Evolutionary conservation across 1,140 invertebrate genomes (phyloP).

Genomic region (Galendromus occidentalis): DNA sequence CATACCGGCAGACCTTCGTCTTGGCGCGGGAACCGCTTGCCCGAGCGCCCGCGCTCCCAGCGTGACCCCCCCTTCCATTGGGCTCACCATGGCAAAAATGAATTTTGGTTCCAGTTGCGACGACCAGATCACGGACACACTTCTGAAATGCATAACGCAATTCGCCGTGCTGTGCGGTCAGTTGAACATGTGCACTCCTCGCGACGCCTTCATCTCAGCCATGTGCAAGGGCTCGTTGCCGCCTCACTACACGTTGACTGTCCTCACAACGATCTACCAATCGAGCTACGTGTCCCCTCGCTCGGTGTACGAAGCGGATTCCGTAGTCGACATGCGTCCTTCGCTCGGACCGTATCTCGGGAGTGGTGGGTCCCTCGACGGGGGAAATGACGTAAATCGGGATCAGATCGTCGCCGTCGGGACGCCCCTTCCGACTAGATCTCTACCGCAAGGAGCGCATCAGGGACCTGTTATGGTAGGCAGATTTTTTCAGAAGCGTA

Average conservation of each 20-base stretch:
- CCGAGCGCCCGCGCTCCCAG: too few relatives aligned
- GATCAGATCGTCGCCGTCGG: slow-evolving; percentile 79
- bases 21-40: too few relatives aligned
- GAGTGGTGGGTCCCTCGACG: slow-evolving; percentile 16
- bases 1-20: too few relatives aligned
- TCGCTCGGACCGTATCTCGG: slow-evolving; percentile 18
- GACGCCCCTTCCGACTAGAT: slow-evolving; percentile 64
- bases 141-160: slow-evolving; percentile 71
- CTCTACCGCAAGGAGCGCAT: slow-evolving; percentile 44
- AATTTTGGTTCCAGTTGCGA: slow-evolving; percentile 46
- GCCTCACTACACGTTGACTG: slow-evolving; percentile 75
- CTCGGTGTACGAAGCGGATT: slow-evolving; percentile 10
- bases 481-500: slow-evolving; percentile 12
- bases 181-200: slow-evolving; percentile 45
- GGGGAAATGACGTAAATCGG: slow-evolving; percentile 40
- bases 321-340: slow-evolving; percentile 3
- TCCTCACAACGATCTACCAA: slow-evolving; percentile 37
- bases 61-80: too few relatives aligned
- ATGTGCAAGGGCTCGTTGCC: slow-evolving; percentile 86
- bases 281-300: slow-evolving; percentile 13
- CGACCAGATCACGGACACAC: slow-evolving; percentile 63
- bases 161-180: slow-evolving; percentile 57
- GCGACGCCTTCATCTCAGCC: slow-evolving; percentile 79
- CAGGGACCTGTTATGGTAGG: slow-evolving; percentile 78
- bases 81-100: too few relatives aligned